Evolutionary conservation across 2,888 invertebrate species (phyloP).

Genomic region (Oligia latruncula): DNA sequence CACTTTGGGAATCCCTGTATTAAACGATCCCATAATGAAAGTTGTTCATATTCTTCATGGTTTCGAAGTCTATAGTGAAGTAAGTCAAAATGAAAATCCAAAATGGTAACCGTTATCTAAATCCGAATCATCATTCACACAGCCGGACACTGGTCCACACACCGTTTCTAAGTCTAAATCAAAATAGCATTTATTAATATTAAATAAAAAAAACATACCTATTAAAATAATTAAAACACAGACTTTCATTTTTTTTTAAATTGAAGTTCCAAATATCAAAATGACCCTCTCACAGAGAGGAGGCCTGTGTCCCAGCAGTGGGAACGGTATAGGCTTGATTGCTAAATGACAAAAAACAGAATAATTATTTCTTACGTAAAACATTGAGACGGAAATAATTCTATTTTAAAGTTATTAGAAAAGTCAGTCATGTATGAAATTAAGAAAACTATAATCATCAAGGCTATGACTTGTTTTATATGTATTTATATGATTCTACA

Average conservation of each 20-base stretch:
- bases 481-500: background rate
- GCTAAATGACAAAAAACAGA: background rate
- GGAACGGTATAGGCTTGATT: background rate
- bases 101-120: too few relatives aligned
- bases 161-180: too few relatives aligned
- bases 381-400: background rate
- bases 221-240: background rate
- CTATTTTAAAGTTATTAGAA: background rate
- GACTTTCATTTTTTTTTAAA: slow-evolving; percentile 10
- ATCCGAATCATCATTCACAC: too few relatives aligned
- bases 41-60: too few relatives aligned
- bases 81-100: too few relatives aligned
- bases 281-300: background rate
- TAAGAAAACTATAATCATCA: background rate
- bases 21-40: too few relatives aligned
- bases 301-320: background rate
- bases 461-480: background rate
- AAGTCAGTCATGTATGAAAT: slow-evolving; percentile 12
- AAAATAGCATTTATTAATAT: too few relatives aligned
- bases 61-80: too few relatives aligned
- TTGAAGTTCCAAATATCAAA: background rate
- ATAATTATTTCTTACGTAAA: background rate
- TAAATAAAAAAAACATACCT: background rate
- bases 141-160: too few relatives aligned
- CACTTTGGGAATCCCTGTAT: too few relatives aligned